Base-by-base conservation (phyloP, 2,797 vertebrate genomes). In the Gouania willdenowi region DNA sequence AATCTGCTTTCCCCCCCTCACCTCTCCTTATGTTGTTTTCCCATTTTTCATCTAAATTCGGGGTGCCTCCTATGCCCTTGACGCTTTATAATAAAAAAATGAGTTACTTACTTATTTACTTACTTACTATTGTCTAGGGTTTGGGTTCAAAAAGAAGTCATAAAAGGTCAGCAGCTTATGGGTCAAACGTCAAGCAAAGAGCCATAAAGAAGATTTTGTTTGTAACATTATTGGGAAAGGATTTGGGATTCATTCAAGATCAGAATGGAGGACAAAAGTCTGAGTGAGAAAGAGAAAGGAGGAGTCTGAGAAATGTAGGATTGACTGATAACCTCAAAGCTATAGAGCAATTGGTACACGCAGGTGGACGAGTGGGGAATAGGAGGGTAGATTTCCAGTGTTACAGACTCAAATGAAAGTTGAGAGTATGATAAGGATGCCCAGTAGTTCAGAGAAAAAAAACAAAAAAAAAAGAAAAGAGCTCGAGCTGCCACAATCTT, bases 401-500 rank as follows among this genome's bases (percentile, higher is more conserved):
- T 61, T 26, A 64, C 39, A 14, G 33, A 42, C 33, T 1, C 13
- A 43, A 35, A 35, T 56, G 53, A 58, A 32, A 26, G 17, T 24
- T 15, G 8, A n/a, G 34, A 8, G 15, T 49, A 32, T 12, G 47
- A 73, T 55, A 49, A 62, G 32, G 37, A 42, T 1, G n/a, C 30
- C 21, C 43, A 37, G 51, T 27, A 31, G 60, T 11, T 46, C 41
- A 64, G 14, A 28, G 32, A 55, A 27, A 19, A 42, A 41, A 22
- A 37, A 26, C 33, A 19, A 27, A 1, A 12, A 16, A 6, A 9
- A 18, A 8, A 20, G 15, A 47, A 63, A 48, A 42, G 23, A 34
- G 27, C 28, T 13, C 47, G 22, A 25, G 30, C 48, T 55, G 57
- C 48, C 54, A 63, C 41, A 46, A 53, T 38, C 45, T 49, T 54